Evolutionary conservation across 2,888 invertebrate species (phyloP), one percentile per base, ranked within the genome.

Genomic region (Harmothoe impar): DNA sequence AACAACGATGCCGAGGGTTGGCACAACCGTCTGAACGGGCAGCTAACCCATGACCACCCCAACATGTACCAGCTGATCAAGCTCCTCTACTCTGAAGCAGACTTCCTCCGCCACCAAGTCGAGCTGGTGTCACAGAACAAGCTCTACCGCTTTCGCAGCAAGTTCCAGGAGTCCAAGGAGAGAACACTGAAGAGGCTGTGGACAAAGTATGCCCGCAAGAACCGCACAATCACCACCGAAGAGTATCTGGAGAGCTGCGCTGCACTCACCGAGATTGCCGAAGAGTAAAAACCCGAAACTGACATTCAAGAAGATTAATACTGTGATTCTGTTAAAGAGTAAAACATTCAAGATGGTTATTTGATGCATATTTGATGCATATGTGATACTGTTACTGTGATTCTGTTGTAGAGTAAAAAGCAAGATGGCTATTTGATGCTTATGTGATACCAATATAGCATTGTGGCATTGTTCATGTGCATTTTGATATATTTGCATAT

Each of bases 1-100:
- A 88, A 88, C 88, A 88, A 88, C 29, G 88, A 88, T 88, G 88
- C 31, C n/a, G 88, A 88, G 54, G 88, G 88, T 25, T 88, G 88
- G 88, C 88, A 88, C 52, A n/a, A 88, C 56, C 54, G 88, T 12
- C 52, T 54, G 29, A 54, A 54, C 88, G 10, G 20, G 17, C 23
- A 88, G 25, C n/a, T 54, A 3, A 0, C 35, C 43, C 29, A 29
- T 7, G 20, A 23, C 20, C 20, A 84, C 23, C 17, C 25, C 23
- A 84, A 84, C 25, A 23, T 84, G 43, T 35, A 84, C 51, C n/a
- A 51, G 78, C 25, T 84, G 35, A 25, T 35, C 20, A 20, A 33
- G 12, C 43, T n/a, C 25, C 84, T 84, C n/a, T 7, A 35, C 84
- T 7, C 1, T 3, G 35, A 84, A n/a, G 84, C 84, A 1, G 33